These are phyloP conservation scores for Cotesia chilonis DNA, from an alignment of 1,140 invertebrate genomes.

Conservation along the genomic window DNA sequence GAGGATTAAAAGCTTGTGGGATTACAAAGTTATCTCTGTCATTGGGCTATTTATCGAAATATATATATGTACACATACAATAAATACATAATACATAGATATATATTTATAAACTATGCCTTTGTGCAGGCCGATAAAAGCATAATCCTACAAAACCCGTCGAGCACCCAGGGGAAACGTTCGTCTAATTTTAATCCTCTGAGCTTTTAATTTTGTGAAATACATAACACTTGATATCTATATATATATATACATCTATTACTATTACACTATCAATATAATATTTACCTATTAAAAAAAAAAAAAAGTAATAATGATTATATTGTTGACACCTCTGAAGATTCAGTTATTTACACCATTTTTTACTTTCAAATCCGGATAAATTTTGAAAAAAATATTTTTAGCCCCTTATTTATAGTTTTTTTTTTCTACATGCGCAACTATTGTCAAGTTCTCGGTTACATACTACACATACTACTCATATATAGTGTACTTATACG, in stretches of 20 bases:
- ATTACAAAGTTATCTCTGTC: too few relatives aligned
- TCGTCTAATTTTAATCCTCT: slow-evolving; percentile 13
- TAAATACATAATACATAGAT: neutral
- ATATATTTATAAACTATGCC: neutral
- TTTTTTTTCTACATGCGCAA: too few relatives aligned
- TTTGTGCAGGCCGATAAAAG: slow-evolving; percentile 1
- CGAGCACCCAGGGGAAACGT: neutral
- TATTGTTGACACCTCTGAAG: neutral
- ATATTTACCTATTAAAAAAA: neutral
- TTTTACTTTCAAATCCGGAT: too few relatives aligned
- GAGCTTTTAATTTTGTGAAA: slow-evolving; percentile 12
- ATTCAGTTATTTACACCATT: too few relatives aligned
- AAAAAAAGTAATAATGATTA: neutral
- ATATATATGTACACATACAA: neutral
- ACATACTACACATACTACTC: too few relatives aligned
- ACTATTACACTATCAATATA: neutral
- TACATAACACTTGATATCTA: neutral
- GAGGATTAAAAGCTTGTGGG: too few relatives aligned
- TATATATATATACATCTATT: neutral
- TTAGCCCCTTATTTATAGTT: too few relatives aligned
- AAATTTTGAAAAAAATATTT: too few relatives aligned
- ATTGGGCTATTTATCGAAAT: too few relatives aligned
- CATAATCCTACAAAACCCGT: slow-evolving; percentile 3
- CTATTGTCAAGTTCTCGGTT: too few relatives aligned
- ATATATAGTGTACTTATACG: too few relatives aligned